These are phyloP conservation scores for Dallia pectoralis DNA, from an alignment of 2,797 vertebrate species.

Conservation along the genomic window DNA sequence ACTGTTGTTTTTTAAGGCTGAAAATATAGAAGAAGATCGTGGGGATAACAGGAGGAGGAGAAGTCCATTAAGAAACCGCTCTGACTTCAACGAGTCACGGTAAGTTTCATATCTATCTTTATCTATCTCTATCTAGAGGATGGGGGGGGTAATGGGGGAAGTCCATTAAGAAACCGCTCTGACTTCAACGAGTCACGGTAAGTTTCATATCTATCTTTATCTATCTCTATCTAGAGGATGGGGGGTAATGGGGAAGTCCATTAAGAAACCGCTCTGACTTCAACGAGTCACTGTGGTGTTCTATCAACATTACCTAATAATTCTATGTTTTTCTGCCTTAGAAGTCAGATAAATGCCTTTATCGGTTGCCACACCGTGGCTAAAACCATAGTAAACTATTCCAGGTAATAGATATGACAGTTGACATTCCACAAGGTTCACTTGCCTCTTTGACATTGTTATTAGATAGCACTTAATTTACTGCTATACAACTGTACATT, in stretches of 20 bases:
- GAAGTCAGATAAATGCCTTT: no score
- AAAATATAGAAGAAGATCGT: slow-evolving; percentile 84
- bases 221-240: no score
- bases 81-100: slow-evolving; percentile 91
- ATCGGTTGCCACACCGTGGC: no score
- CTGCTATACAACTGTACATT: no score
- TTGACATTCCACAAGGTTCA: no score
- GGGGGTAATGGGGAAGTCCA: slow-evolving; percentile 91
- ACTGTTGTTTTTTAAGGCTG: slow-evolving; percentile 50
- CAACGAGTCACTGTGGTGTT: slow-evolving; percentile 92
- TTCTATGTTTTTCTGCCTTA: no score
- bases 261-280: slow-evolving; percentile 86
- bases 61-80: slow-evolving; percentile 88
- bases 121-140: no score
- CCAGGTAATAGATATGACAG: no score
- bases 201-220: not conserved
- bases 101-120: slow-evolving; percentile 42
- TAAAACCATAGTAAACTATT: no score
- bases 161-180: slow-evolving; percentile 86
- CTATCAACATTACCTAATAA: no score
- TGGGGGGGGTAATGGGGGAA: slow-evolving; percentile 87
- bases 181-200: slow-evolving; percentile 92
- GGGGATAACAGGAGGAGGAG: slow-evolving; percentile 90
- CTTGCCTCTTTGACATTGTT: no score
- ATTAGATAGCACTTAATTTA: no score